Evolutionary conservation across 2,113 vertebrate species (phyloP).

Genomic region (Ptilorrhoa leucosticta): DNA sequence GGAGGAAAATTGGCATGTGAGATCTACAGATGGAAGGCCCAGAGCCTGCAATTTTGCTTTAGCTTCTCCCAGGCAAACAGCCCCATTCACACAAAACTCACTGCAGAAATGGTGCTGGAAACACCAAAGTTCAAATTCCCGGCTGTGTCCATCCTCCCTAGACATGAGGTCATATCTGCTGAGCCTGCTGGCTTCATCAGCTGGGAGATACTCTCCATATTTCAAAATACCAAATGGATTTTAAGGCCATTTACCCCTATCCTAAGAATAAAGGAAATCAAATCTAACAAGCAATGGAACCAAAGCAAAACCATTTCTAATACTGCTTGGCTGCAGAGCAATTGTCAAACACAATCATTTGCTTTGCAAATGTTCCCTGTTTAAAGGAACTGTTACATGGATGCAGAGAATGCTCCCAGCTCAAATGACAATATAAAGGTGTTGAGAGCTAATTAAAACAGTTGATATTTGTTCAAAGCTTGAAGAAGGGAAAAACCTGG

Average conservation of each 20-base stretch:
- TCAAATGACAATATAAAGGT: background rate
- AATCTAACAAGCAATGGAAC: background rate
- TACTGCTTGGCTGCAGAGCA: background rate
- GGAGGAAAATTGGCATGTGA: background rate
- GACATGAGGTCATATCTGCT: accelerated
- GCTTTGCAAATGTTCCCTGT: background rate
- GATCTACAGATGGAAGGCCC: background rate
- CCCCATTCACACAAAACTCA: background rate
- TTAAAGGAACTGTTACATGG: background rate
- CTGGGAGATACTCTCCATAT: background rate
- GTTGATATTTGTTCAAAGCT: background rate
- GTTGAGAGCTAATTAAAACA: background rate
- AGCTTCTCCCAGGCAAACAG: background rate
- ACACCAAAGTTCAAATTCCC: background rate
- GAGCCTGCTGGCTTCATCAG: background rate
- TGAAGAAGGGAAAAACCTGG: background rate
- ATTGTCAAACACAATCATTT: background rate
- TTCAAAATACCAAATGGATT: background rate
- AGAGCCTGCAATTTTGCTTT: background rate
- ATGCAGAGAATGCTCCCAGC: background rate
- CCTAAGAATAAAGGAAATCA: background rate
- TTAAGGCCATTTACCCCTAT: background rate
- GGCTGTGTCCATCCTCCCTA: background rate
- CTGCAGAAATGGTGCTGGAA: background rate
- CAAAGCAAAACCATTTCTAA: background rate